Evolutionary conservation across 2,888 invertebrate species (phyloP).

Genomic region (Odiellus spinosus): DNA sequence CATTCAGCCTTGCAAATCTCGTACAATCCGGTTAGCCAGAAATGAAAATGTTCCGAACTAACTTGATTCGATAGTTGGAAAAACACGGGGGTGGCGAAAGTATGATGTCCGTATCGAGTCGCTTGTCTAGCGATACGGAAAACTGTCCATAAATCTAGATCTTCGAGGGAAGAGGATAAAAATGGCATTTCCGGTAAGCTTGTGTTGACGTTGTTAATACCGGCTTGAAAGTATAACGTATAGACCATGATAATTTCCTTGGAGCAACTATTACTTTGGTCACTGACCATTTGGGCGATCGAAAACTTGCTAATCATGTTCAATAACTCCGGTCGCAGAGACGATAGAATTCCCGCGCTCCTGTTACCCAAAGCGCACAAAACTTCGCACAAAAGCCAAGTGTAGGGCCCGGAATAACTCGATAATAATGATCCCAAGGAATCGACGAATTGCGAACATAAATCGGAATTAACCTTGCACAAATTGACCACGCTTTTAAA

Average conservation of each 20-base stretch:
- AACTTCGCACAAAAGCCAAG: constrained; percentile 36
- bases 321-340: constrained; percentile 38
- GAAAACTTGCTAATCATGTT: constrained; percentile 7
- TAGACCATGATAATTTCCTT: constrained; percentile 42
- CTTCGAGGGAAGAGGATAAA: constrained; percentile 39
- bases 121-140: constrained; percentile 76
- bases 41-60: constrained; percentile 59
- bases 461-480: constrained; percentile 44
- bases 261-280: neutral
- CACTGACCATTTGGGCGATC: neutral
- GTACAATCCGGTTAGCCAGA: constrained; percentile 68
- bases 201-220: constrained; percentile 46
- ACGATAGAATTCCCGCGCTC: constrained; percentile 40
- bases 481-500: constrained; percentile 55
- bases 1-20: constrained; percentile 31
- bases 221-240: constrained; percentile 64
- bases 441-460: constrained; percentile 48
- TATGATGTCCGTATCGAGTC: constrained; percentile 64
- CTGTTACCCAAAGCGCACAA: constrained; percentile 55
- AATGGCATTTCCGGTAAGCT: too few species aligned
- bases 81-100: constrained; percentile 48
- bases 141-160: constrained; percentile 60
- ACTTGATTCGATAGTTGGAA: constrained; percentile 40
- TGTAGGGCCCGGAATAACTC: constrained; percentile 8
- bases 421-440: constrained; percentile 14